These are phyloP conservation scores for Sycophila sp. DNA, from an alignment of 1,140 invertebrate species.

Conservation along the genomic window DNA sequence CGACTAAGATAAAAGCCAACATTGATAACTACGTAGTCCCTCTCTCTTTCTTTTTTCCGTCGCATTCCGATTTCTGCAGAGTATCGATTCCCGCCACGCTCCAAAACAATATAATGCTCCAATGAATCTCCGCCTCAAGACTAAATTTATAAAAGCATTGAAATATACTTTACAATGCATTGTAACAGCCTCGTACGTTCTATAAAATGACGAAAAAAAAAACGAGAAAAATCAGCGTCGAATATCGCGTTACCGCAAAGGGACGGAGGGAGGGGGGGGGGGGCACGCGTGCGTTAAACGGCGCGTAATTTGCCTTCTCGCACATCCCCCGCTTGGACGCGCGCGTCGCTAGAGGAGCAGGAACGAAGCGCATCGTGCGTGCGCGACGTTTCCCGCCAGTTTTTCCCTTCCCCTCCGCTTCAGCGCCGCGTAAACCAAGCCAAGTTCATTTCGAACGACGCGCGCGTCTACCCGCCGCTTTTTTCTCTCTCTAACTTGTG, in stretches of 20 bases:
- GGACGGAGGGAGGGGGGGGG: no score
- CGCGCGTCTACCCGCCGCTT: neutral
- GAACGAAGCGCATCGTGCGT: neutral
- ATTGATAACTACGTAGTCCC: neutral
- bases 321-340: conserved; percentile 3
- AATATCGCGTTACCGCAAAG: neutral
- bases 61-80: neutral
- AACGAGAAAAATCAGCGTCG: conserved; percentile 1
- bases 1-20: conserved; percentile 8
- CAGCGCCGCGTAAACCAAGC: neutral
- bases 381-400: conserved; percentile 33
- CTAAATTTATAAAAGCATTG: neutral
- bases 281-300: conserved; percentile 22
- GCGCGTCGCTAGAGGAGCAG: neutral
- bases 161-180: neutral
- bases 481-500: neutral
- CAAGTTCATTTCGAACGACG: neutral
- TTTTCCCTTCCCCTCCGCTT: conserved; percentile 8
- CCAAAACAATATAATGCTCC: no score
- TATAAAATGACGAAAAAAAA: neutral
- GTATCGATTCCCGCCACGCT: neutral
- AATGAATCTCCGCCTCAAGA: no score
- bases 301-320: conserved; percentile 17
- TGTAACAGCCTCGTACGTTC: neutral
- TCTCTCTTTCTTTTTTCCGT: neutral